phyloP scores from a whole-genome alignment of 1,140 invertebrate species.

The Mya arenaria region DNA sequence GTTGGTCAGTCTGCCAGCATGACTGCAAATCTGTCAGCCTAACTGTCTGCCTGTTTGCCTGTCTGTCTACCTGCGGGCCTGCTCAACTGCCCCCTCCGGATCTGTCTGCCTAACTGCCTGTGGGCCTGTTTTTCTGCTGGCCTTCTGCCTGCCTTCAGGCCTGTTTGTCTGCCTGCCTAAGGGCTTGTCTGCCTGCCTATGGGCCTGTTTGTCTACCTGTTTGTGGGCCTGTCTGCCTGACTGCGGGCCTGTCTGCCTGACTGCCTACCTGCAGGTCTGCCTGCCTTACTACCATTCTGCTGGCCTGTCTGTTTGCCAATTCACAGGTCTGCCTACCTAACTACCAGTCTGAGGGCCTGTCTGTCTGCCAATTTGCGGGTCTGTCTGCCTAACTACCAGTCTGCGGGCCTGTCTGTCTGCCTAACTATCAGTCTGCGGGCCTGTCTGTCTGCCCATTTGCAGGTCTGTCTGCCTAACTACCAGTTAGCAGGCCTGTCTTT shows the following conservation, averaged over 20 bases:
- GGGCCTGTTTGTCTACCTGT: not conserved
- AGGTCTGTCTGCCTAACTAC: not conserved
- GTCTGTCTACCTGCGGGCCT: slow-evolving; percentile 4
- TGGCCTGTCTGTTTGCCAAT: not conserved
- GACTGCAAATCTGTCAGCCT: not conserved
- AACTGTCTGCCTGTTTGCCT: slow-evolving; percentile 6
- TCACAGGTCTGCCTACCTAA: not conserved
- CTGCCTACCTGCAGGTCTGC: slow-evolving; percentile 7
- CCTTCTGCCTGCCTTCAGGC: not conserved
- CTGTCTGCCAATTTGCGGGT: not conserved
- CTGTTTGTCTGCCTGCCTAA: slow-evolving; percentile 6
- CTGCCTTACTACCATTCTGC: slow-evolving; percentile 1
- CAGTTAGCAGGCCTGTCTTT: not conserved
- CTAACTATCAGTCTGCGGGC: not conserved
- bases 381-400: slow-evolving; percentile 2
- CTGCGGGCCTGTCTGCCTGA: slow-evolving; percentile 6
- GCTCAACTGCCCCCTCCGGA: not conserved
- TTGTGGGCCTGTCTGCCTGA: slow-evolving; percentile 1
- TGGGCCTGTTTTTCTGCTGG: not conserved
- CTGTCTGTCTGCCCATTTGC: slow-evolving; percentile 3
- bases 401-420: slow-evolving; percentile 7
- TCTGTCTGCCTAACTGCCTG: slow-evolving; percentile 9
- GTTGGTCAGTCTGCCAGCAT: not conserved
- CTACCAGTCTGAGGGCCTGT: not conserved
- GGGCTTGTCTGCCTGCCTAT: slow-evolving; percentile 1